These are phyloP conservation scores for Brachyptera putata DNA, from an alignment of 2,888 invertebrate genomes.

Conservation along the genomic window DNA sequence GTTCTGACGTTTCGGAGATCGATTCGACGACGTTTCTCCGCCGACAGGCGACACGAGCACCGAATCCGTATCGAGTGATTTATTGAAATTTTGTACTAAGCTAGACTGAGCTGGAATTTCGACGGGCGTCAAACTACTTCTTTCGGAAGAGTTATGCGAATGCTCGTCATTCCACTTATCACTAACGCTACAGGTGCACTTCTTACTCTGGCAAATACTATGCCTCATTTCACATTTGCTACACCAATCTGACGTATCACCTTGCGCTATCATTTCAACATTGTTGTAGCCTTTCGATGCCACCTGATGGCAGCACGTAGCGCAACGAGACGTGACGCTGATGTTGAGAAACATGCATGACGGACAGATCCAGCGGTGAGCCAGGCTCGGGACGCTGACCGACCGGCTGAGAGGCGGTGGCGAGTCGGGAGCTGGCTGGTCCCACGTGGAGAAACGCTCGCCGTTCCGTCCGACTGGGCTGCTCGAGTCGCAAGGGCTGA, in stretches of 20 bases:
- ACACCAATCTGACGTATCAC: slow-evolving; percentile 17
- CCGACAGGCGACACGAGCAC: background rate
- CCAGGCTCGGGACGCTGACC: slow-evolving; percentile 35
- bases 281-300: background rate
- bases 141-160: background rate
- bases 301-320: slow-evolving; percentile 18
- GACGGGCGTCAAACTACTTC: slow-evolving; percentile 21
- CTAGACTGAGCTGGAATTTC: slow-evolving; percentile 26
- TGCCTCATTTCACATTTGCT: slow-evolving; percentile 13
- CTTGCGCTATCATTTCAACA: slow-evolving; percentile 8
- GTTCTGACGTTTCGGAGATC: slow-evolving; percentile 50
- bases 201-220: slow-evolving; percentile 40
- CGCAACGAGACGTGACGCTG: slow-evolving; percentile 37
- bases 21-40: slow-evolving; percentile 40
- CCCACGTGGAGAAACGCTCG: slow-evolving; percentile 28
- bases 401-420: slow-evolving; percentile 27
- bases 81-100: slow-evolving; percentile 25
- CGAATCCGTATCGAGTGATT: slow-evolving; percentile 10
- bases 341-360: slow-evolving; percentile 41
- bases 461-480: slow-evolving; percentile 8
- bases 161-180: slow-evolving; percentile 26
- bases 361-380: slow-evolving; percentile 43
- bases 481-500: slow-evolving; percentile 19
- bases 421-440: slow-evolving; percentile 3
- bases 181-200: slow-evolving; percentile 44